Conservation (phyloP, 2,888 invertebrate species). For the Caenorhabditis sp. region DNA sequence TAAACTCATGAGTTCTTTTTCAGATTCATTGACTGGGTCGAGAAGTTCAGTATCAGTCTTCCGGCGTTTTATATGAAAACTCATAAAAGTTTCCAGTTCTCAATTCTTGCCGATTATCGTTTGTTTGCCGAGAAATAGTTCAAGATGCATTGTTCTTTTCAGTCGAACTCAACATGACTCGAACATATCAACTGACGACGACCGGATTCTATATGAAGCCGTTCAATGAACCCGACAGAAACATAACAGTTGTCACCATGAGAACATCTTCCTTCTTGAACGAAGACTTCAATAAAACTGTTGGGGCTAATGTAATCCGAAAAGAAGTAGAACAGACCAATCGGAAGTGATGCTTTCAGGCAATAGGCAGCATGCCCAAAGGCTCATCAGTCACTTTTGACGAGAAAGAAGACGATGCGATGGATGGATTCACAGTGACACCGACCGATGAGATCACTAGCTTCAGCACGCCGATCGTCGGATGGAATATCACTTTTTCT, state of each 20-base stretch:
- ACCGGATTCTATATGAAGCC: slow-evolving; percentile 23
- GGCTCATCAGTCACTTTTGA: neutral
- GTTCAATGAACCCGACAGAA: neutral
- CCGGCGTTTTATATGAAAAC: neutral
- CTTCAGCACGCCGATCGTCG: neutral
- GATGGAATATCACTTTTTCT: neutral
- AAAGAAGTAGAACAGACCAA: no score
- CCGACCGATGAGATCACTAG: neutral
- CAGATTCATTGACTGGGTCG: neutral
- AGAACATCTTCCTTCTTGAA: neutral
- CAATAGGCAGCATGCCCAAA: neutral
- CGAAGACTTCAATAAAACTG: neutral
- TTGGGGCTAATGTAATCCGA: neutral
- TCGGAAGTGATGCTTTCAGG: neutral
- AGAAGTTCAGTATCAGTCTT: neutral
- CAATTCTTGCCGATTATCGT: neutral
- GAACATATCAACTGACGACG: neutral
- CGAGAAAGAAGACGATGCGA: neutral
- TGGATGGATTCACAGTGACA: neutral
- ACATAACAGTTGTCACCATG: neutral
- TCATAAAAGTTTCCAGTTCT: neutral
- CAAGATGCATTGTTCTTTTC: neutral
- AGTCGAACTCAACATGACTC: neutral
- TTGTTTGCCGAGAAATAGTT: neutral
- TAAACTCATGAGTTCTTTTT: neutral